phyloP scores from a whole-genome alignment of 2,797 vertebrate genomes.

The Halcyon badia region DNA sequence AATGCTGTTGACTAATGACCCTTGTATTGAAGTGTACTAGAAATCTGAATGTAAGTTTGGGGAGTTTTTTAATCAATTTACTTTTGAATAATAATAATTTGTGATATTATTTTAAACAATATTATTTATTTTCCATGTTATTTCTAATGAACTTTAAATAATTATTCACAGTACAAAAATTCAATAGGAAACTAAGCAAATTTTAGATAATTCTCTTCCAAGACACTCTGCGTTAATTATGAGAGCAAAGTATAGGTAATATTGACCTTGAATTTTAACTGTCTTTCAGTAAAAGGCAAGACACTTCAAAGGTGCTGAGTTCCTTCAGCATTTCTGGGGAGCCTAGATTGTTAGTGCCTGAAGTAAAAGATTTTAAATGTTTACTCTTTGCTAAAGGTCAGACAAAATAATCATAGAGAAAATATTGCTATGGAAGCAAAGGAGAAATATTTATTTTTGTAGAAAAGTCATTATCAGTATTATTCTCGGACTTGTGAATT shows the following conservation, averaged over 20 bases:
- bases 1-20: neutral
- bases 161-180: neutral
- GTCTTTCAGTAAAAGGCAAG: neutral
- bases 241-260: neutral
- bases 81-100: neutral
- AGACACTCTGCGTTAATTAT: neutral
- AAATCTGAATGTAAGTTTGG: neutral
- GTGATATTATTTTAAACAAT: neutral
- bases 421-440: neutral
- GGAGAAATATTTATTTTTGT: neutral
- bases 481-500: neutral
- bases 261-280: neutral
- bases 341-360: neutral
- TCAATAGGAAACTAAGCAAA: neutral
- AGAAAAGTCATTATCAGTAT: neutral
- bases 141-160: neutral
- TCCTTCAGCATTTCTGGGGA: neutral
- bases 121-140: neutral
- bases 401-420: neutral
- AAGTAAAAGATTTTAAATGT: neutral
- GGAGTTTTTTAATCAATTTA: accelerated
- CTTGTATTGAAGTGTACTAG: neutral
- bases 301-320: neutral
- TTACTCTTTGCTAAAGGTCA: constrained; percentile 9
- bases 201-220: neutral